Evolutionary conservation across 2,888 invertebrate species (phyloP).

Genomic region (Trachelus tabidus): DNA sequence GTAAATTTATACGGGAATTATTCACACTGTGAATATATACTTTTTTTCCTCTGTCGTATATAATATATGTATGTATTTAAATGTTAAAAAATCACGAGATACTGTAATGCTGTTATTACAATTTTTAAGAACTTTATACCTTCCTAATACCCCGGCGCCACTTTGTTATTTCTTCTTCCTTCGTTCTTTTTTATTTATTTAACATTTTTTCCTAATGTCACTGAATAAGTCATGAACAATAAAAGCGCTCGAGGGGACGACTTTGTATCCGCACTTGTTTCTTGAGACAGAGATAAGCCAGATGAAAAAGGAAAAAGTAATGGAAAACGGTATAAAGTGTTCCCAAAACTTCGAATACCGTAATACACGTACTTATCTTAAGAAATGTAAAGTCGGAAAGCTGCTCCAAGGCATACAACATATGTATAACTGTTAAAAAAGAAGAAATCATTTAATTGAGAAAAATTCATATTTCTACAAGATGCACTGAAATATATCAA

Average conservation of each 20-base stretch:
- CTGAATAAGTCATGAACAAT: too few relatives aligned
- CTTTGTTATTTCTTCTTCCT: neutral
- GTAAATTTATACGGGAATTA: neutral
- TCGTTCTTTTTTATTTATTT: neutral
- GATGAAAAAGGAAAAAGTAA: neutral
- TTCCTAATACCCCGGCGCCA: neutral
- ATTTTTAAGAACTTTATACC: neutral
- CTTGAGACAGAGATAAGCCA: neutral
- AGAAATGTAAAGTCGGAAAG: neutral
- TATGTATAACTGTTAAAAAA: neutral
- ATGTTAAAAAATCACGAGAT: neutral
- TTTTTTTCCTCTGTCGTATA: neutral
- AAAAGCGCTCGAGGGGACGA: neutral
- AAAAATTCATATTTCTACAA: neutral
- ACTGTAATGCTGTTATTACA: neutral
- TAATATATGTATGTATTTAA: neutral
- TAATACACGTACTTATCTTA: neutral
- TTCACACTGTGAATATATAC: neutral
- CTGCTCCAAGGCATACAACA: neutral
- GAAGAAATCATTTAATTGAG: neutral
- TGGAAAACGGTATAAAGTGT: neutral
- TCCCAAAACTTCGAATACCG: neutral
- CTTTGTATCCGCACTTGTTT: neutral
- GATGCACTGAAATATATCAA: neutral
- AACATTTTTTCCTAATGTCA: neutral